A percentile compares a stretch with the other conserved stretches of the same genome.
phyloP scores from a whole-genome alignment of 2,888 invertebrate genomes.

The Resseliella maxima region DNA sequence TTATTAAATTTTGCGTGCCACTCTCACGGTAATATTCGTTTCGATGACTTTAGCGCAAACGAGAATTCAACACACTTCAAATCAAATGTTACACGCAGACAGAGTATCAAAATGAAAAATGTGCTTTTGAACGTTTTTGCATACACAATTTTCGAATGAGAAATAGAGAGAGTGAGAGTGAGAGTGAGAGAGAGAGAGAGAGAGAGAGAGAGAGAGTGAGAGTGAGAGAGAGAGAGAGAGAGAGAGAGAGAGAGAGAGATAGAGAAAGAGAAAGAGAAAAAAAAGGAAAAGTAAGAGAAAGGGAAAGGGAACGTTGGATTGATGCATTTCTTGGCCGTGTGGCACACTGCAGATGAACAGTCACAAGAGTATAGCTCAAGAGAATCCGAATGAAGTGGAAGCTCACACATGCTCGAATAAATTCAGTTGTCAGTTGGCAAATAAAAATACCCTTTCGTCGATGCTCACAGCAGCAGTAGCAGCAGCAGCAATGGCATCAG shows the following conservation, averaged over 20 bases:
- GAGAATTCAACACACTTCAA: not conserved
- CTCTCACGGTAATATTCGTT: not conserved
- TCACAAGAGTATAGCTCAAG: not conserved
- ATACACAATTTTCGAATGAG: not conserved
- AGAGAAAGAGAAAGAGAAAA: not conserved
- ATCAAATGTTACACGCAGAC: not conserved
- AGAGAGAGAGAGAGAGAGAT: no score
- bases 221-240: not conserved
- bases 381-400: not conserved
- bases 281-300: no score
- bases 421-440: not conserved
- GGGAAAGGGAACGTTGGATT: no score
- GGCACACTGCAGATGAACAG: not conserved
- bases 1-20: slow-evolving; percentile 20
- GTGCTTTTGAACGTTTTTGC: not conserved
- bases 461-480: not conserved
- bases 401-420: slow-evolving; percentile 11
- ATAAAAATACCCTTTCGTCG: not conserved
- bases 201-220: not conserved
- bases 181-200: not conserved
- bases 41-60: not conserved
- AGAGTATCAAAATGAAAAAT: slow-evolving; percentile 3
- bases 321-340: slow-evolving; percentile 9
- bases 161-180: not conserved
- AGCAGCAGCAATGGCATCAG: not conserved